These are phyloP conservation scores for Muntiacus reevesi DNA, from an alignment of 2,113 vertebrate genomes.

Conservation along the genomic window DNA sequence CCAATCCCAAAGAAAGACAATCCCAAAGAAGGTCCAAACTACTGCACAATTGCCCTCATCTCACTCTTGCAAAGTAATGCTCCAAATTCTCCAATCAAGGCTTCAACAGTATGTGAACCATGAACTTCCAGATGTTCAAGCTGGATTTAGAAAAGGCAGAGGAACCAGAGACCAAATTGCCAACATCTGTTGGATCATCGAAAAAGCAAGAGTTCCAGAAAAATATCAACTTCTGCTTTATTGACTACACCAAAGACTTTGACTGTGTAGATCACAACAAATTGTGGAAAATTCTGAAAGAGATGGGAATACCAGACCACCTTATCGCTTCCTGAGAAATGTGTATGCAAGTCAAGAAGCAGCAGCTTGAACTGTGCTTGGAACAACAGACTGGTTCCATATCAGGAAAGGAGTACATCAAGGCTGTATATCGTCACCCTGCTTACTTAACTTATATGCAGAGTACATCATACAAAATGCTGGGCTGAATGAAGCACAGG, in stretches of 20 bases:
- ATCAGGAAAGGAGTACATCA: neutral
- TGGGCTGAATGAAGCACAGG: neutral
- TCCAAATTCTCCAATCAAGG: neutral
- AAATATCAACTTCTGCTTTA: neutral
- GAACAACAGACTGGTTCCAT: neutral
- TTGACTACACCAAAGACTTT: neutral
- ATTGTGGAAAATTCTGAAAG: neutral
- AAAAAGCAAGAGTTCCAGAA: neutral
- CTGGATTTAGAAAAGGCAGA: neutral
- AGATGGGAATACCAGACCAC: neutral
- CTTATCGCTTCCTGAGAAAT: neutral
- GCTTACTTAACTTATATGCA: neutral
- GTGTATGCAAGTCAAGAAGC: neutral
- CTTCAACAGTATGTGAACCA: neutral
- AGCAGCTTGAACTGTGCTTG: neutral
- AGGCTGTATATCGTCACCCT: neutral
- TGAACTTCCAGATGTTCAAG: neutral
- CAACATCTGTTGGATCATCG: neutral
- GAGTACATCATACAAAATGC: neutral
- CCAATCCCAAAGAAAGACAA: neutral
- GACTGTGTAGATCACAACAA: neutral
- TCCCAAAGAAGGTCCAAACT: neutral
- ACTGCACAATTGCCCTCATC: neutral
- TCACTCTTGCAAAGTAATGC: neutral
- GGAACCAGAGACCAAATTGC: neutral